Evolutionary conservation across 2,113 vertebrate species (phyloP), one percentile per base, ranked within the genome.

Genomic region (Alexandromys fortis): DNA sequence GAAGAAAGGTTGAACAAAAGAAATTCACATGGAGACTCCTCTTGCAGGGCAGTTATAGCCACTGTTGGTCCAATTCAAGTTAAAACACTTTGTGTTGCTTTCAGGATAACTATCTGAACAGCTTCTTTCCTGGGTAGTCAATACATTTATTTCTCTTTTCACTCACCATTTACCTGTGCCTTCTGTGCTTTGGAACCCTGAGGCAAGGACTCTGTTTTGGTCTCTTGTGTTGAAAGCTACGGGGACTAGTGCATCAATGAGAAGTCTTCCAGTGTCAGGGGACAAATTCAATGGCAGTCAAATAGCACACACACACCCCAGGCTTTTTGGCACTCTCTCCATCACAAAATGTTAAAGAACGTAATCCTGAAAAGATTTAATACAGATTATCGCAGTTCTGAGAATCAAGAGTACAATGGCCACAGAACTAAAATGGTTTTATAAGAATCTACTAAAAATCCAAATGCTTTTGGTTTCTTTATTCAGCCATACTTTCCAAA

Each of bases 61-160:
- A 30, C 38, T 61, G n/a, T 10, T 33, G 42, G 2, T 30, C 26
- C n/a, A 10, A 42, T 12, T 17, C 22, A 58, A 82, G 12, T 58
- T 82, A n/a, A 58, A 82, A 11, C 35, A 17, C 24, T 4, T 45
- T 42, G 35, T 14, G 17, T 42, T 83, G 58, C 38, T 45, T 30
- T 38, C 7, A 42, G 14, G 28, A 11, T 45, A 45, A 19, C 58
- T 45, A 45, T 3, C 14, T 5, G 8, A 42, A 67, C 19, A 19
- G 3, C 19, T 47, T 19, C 1, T 19, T 35, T 35, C 2, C 63
- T 1, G 0, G 17, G 9, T 49, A 6, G 17, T 35, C 19, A 68
- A 86, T 24, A 35, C 67, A 33, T 61, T 45, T 19, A 22, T 45
- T 65, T 35, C 2, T 11, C 28, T 49, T 68, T 86, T 13, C 10